Conservation (phyloP, 2,888 invertebrate genomes). For the Raillietiella orientalis region DNA sequence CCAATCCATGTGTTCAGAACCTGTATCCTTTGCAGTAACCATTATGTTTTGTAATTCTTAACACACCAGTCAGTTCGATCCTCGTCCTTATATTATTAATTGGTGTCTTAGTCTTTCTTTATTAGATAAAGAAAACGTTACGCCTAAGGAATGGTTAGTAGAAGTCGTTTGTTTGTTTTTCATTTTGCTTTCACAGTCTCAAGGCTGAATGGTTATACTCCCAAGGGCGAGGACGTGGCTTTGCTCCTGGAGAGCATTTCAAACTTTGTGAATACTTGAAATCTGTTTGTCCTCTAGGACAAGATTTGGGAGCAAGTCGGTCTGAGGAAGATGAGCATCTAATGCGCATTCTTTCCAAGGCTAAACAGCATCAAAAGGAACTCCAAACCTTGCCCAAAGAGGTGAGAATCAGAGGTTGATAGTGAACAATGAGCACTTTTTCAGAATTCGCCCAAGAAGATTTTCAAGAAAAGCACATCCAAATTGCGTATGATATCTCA, state of each 20-base stretch:
- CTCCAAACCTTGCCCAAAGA: too few species aligned
- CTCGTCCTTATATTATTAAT: constrained; percentile 67
- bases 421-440: too few species aligned
- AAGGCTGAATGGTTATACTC: constrained; percentile 87
- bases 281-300: neutral
- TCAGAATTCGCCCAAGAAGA: too few species aligned
- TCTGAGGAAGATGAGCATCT: constrained; percentile 56
- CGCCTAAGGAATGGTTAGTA: constrained; percentile 55
- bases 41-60: neutral
- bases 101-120: constrained; percentile 66
- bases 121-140: constrained; percentile 59
- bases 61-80: constrained; percentile 22
- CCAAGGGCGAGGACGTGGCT: constrained; percentile 67
- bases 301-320: constrained; percentile 1
- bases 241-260: constrained; percentile 43
- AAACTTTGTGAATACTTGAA: constrained; percentile 41
- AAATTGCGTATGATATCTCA: too few species aligned
- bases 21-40: constrained; percentile 8
- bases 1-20: constrained; percentile 45
- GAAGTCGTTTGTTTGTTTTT: neutral
- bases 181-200: constrained; percentile 20
- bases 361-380: constrained; percentile 46
- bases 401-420: too few species aligned
- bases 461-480: too few species aligned
- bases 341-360: constrained; percentile 52